A percentile compares a stretch with the other conserved stretches of the same genome.
Evolutionary conservation across 2,888 invertebrate genomes (phyloP).

Genomic region (Synanthedon myopaeformis): DNA sequence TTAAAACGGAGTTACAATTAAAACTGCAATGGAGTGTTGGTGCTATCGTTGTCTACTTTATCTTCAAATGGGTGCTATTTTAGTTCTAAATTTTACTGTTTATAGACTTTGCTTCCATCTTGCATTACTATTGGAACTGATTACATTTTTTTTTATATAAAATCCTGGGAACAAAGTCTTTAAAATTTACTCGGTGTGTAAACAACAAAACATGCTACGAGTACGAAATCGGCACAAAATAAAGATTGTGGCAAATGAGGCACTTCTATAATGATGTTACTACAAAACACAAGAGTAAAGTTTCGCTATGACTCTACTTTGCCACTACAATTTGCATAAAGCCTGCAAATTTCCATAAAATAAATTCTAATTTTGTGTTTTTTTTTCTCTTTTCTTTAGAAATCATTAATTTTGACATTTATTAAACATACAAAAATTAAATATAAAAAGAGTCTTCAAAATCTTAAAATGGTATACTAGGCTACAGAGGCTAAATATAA

Average conservation of each 20-base stretch:
- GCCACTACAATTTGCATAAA: slow-evolving; percentile 58
- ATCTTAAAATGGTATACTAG: no score
- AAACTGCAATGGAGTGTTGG: slow-evolving; percentile 7
- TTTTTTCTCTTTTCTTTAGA: no score
- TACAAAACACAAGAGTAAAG: slow-evolving; percentile 59
- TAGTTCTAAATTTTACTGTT: background rate
- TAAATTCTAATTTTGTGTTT: slow-evolving; percentile 8
- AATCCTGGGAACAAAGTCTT: slow-evolving; percentile 9
- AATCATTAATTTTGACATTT: no score
- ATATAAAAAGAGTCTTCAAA: no score
- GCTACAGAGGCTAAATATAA: no score
- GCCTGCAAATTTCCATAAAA: slow-evolving; percentile 25
- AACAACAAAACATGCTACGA: slow-evolving; percentile 40
- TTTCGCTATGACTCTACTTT: slow-evolving; percentile 70
- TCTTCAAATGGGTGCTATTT: slow-evolving; percentile 2
- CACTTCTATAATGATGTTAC: slow-evolving; percentile 32
- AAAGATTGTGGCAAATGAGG: slow-evolving; percentile 59
- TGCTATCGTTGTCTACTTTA: slow-evolving; percentile 7
- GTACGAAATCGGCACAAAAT: slow-evolving; percentile 35
- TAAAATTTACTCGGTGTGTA: slow-evolving; percentile 2
- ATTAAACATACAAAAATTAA: no score
- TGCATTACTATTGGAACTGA: slow-evolving; percentile 4
- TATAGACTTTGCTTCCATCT: slow-evolving; percentile 3
- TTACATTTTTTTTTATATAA: slow-evolving; percentile 4
- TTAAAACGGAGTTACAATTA: slow-evolving; percentile 4